These are phyloP conservation scores for Macropodus opercularis DNA, from an alignment of 2,797 vertebrate genomes.

Conservation along the genomic window DNA sequence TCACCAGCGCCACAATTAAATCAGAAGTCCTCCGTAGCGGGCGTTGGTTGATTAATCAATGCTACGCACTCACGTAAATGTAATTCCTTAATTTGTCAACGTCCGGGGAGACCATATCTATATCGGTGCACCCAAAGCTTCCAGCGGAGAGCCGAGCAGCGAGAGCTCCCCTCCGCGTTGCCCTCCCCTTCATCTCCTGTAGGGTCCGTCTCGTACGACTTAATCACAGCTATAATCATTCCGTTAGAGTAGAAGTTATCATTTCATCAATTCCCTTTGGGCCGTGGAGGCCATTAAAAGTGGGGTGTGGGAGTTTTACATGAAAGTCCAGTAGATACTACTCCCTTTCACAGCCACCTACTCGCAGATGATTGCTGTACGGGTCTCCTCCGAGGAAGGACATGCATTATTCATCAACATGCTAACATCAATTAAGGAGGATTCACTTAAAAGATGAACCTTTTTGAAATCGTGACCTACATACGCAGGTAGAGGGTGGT, in stretches of 20 bases:
- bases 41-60: constrained; percentile 68
- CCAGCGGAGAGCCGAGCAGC: constrained; percentile 22
- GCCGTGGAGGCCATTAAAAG: constrained; percentile 38
- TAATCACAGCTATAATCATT: constrained; percentile 59
- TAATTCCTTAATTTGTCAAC: constrained; percentile 82
- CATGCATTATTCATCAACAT: constrained; percentile 66
- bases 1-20: constrained; percentile 64
- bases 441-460: constrained; percentile 43
- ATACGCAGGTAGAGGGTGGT: background rate
- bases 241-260: constrained; percentile 49
- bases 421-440: constrained; percentile 60
- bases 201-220: constrained; percentile 33
- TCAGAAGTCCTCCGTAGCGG: constrained; percentile 52
- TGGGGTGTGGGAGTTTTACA: constrained; percentile 35
- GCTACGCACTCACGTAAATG: constrained; percentile 71
- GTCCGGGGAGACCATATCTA: constrained; percentile 56
- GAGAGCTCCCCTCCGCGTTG: constrained; percentile 20
- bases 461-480: constrained; percentile 28
- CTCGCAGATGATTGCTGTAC: constrained; percentile 15
- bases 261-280: constrained; percentile 54
- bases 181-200: constrained; percentile 36
- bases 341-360: constrained; percentile 20
- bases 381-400: constrained; percentile 19
- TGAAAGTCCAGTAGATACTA: constrained; percentile 37
- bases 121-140: constrained; percentile 25